Evolutionary conservation across 1,140 invertebrate genomes (phyloP), one percentile per base, ranked within the genome.

Genomic region (Cydia strobilella): DNA sequence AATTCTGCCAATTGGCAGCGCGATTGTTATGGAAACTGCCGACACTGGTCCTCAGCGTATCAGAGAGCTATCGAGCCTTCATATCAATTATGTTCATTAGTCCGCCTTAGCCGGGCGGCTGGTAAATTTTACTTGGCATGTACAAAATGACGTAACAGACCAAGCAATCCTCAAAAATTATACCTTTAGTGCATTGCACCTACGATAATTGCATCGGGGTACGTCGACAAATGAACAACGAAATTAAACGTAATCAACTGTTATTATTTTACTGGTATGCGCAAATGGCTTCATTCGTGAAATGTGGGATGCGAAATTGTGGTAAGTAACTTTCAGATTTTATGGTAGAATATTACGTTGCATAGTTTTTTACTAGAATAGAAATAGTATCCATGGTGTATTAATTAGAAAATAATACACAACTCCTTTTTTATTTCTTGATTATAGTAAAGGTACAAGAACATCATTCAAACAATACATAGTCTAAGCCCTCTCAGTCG

Each of bases 81-180:
- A 69, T 69, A 69, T 69, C 65, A 69, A 69, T 69, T 69, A 69
- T 35, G 65, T 69, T 69, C 65, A 69, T 69, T 69, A 69, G 65
- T 69, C 23, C 59, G 63, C 65, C 65, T 69, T 69, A 69, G 65
- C 15, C 31, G 13, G 27, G 27, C 27, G 65, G n/a, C 31, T 69
- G n/a, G 48, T 51, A 51, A 51, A 59, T 23, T 59, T 23, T 3
- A 23, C 18, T 59, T 12, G 0, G 1, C n/a, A 59, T 9, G 7
- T 23, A 20, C 54, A 59, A 59, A 59, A 59, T 12, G 18, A 12
- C 9, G 20, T 59, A 59, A 59, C 18, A 6, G n/a, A 7, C 10
- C 54, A 23, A 23, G 6, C 2, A 20, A 12, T 59, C 18, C 20
- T n/a, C 3, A 23, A 9, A 59, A 59, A 10, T 3, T 9, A 2